Conservation (phyloP, 2,113 vertebrate species). For the Salvator merianae region DNA sequence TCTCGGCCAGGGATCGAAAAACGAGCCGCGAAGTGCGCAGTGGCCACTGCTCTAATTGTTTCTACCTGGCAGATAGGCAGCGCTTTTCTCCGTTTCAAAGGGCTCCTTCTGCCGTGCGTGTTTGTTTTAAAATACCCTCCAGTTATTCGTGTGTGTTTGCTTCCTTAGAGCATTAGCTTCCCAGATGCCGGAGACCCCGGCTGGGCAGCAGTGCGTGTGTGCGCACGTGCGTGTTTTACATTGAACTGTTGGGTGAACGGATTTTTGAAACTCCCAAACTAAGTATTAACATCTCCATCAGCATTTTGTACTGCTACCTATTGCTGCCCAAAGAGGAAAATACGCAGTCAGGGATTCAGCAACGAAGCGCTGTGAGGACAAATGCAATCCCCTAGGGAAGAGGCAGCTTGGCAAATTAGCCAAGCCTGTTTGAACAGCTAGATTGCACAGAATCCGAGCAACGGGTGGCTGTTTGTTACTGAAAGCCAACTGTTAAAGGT, state of each 20-base stretch:
- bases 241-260: too few relatives aligned
- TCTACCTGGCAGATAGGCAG: neutral
- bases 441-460: too few relatives aligned
- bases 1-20: constrained; percentile 55
- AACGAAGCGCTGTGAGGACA: neutral
- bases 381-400: neutral
- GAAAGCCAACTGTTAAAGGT: neutral
- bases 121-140: constrained; percentile 3
- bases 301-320: neutral
- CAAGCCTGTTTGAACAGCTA: neutral
- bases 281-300: neutral
- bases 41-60: constrained; percentile 16
- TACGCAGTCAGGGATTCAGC: too few relatives aligned
- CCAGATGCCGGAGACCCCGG: too few relatives aligned
- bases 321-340: neutral
- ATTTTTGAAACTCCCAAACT: neutral
- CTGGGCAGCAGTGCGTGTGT: neutral
- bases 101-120: constrained; percentile 47
- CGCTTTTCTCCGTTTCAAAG: constrained; percentile 49
- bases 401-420: neutral
- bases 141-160: neutral
- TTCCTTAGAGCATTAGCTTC: neutral
- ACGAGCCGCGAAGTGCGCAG: constrained; percentile 40
- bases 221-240: too few relatives aligned
- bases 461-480: neutral